Evolutionary conservation across 2,113 vertebrate species (phyloP).

Genomic region (Empidonax alnorum): DNA sequence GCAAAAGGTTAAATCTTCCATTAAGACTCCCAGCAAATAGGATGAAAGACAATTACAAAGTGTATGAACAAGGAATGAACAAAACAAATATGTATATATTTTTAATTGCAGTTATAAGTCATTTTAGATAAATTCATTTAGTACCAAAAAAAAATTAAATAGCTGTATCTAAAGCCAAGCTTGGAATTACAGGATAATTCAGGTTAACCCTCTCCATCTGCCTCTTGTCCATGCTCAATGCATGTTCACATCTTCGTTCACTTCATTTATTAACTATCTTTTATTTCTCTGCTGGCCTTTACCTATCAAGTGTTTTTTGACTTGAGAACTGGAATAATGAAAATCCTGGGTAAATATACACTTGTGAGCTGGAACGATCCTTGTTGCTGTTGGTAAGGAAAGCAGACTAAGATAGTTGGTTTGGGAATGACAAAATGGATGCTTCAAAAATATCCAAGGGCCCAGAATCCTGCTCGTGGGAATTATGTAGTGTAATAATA

Average conservation of each 20-base stretch:
- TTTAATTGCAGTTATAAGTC: background rate
- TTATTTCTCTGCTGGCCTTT: background rate
- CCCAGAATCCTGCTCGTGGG: background rate
- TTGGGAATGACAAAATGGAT: background rate
- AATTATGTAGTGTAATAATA: background rate
- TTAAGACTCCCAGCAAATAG: background rate
- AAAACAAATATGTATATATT: background rate
- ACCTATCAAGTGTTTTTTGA: background rate
- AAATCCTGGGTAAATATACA: background rate
- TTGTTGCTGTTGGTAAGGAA: background rate
- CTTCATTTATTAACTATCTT: background rate
- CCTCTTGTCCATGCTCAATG: background rate
- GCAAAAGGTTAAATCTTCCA: constrained; percentile 8
- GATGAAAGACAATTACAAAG: background rate
- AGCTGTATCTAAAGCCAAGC: background rate
- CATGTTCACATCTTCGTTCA: background rate
- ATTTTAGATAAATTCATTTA: background rate
- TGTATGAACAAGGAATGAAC: background rate
- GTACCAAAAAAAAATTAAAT: background rate
- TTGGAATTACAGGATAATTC: background rate
- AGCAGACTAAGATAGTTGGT: background rate
- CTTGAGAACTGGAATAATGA: background rate
- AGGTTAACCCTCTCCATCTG: background rate
- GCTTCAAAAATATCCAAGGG: background rate
- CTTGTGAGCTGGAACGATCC: background rate